A percentile compares a stretch with the other conserved stretches of the same genome.
Evolutionary conservation across 2,797 vertebrate genomes (phyloP).

Genomic region (Galagoides demidoff): DNA sequence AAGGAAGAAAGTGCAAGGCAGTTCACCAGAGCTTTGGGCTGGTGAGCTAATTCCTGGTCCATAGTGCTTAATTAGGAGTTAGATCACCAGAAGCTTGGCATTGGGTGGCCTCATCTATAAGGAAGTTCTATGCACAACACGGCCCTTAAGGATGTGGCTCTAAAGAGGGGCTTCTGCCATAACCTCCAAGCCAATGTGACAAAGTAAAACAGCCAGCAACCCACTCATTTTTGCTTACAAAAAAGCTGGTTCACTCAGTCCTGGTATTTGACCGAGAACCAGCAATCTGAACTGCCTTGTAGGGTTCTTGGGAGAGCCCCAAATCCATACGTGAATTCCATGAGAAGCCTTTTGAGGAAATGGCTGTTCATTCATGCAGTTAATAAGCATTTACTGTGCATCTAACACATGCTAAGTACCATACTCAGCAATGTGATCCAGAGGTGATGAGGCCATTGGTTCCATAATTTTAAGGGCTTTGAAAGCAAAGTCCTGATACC

Average conservation of each 20-base stretch:
- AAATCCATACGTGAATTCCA: neutral
- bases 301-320: neutral
- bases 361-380: neutral
- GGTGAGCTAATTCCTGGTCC: neutral
- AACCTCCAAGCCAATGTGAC: neutral
- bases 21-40: neutral
- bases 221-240: slow-evolving; percentile 17
- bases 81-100: neutral
- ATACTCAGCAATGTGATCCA: neutral
- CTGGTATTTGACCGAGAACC: neutral
- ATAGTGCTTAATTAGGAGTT: neutral
- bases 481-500: neutral
- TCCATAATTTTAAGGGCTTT: neutral
- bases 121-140: neutral
- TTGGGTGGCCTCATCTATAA: neutral
- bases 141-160: neutral
- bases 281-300: neutral
- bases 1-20: neutral
- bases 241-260: neutral
- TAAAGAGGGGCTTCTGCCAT: neutral
- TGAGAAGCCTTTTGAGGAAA: neutral
- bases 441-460: neutral
- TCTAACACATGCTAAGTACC: neutral
- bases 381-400: neutral
- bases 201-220: slow-evolving; percentile 5